A percentile compares a stretch with the other conserved stretches of the same genome.
phyloP scores from a whole-genome alignment of 2,113 vertebrate genomes.

The Tetrao urogallus region DNA sequence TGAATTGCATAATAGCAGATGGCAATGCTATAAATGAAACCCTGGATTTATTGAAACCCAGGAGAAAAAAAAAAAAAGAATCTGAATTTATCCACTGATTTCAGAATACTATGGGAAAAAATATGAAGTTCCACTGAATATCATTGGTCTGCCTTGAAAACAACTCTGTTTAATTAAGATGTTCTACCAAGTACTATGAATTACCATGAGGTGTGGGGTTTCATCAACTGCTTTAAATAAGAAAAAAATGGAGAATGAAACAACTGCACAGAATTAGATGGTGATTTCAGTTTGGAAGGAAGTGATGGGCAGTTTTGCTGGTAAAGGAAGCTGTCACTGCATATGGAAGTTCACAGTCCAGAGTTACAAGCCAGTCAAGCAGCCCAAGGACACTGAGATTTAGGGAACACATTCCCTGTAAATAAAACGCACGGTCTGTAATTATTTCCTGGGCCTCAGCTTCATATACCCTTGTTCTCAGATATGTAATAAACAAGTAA shows the following conservation, averaged over 20 bases:
- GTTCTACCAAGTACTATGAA: not conserved
- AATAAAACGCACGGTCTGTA: not conserved
- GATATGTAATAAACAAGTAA: not conserved
- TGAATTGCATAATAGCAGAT: not conserved
- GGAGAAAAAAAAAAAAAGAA: not conserved
- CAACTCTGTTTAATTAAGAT: not conserved
- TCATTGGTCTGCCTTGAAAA: not conserved
- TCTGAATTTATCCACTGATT: not conserved
- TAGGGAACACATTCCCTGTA: not conserved
- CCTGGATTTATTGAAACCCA: not conserved
- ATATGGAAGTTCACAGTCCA: not conserved
- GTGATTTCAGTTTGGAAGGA: not conserved
- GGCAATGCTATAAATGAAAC: not conserved
- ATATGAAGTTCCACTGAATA: not conserved
- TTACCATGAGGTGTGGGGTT: not conserved
- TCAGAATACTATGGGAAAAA: not conserved
- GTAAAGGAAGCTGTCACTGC: not conserved
- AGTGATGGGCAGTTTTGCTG: not conserved
- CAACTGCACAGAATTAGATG: not conserved
- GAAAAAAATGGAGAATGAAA: constrained; percentile 44
- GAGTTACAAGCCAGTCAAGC: not conserved
- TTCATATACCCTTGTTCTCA: not conserved
- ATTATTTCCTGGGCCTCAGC: not conserved
- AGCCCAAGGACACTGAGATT: not conserved
- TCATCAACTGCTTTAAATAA: not conserved